phyloP scores from a whole-genome alignment of 2,113 vertebrate genomes.

The Bufo bufo region DNA sequence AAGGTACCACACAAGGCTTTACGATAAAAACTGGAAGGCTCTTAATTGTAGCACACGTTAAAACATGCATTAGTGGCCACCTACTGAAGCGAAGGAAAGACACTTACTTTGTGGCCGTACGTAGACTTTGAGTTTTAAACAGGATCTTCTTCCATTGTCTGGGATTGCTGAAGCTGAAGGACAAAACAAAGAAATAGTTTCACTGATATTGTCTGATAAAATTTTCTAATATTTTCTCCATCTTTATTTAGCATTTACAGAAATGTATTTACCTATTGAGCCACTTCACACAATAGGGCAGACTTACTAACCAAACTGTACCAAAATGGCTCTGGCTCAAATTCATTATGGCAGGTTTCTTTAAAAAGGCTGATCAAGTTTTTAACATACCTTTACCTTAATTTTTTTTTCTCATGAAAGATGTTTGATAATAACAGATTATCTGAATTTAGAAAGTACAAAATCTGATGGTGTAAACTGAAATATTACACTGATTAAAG shows the following conservation, averaged over 20 bases:
- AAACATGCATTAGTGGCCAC: conserved; percentile 67
- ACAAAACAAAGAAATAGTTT: conserved; percentile 56
- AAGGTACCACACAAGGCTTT: conserved; percentile 71
- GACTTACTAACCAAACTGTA: too few relatives aligned
- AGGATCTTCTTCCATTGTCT: conserved; percentile 92
- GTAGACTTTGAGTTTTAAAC: conserved; percentile 97
- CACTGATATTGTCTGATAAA: neutral
- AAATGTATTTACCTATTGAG: neutral
- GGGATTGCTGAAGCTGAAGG: conserved; percentile 90
- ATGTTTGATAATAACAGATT: too few relatives aligned
- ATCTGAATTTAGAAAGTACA: too few relatives aligned
- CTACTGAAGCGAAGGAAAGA: conserved; percentile 61
- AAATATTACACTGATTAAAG: neutral
- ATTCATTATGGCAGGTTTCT: too few relatives aligned
- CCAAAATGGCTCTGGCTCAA: too few relatives aligned
- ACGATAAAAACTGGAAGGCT: conserved; percentile 65
- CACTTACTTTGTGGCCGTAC: conserved; percentile 98
- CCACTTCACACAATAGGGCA: neutral
- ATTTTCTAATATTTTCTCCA: neutral
- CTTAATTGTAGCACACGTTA: conserved; percentile 68
- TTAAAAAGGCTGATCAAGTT: neutral
- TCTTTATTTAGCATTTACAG: neutral
- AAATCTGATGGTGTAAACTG: neutral
- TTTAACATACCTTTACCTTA: too few relatives aligned
- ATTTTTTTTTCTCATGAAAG: neutral